Evolutionary conservation across 2,113 vertebrate genomes (phyloP).

Genomic region (Chiloscyllium plagiosum): DNA sequence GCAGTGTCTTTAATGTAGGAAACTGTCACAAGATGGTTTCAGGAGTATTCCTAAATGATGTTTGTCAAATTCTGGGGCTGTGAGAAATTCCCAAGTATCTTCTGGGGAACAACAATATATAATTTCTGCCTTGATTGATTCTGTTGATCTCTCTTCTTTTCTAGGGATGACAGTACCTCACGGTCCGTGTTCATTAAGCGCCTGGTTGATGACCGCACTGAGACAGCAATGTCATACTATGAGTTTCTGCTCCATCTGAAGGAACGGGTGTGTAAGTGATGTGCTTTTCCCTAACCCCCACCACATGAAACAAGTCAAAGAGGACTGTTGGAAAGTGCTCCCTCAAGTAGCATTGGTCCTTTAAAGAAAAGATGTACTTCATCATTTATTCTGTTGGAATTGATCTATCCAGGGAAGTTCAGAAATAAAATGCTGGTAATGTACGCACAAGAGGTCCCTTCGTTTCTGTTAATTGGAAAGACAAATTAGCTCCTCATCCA

Average conservation of each 20-base stretch:
- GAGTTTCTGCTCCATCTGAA: constrained; percentile 39
- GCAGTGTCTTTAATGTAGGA: neutral
- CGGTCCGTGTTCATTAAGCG: constrained; percentile 15
- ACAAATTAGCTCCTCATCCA: neutral
- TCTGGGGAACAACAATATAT: neutral
- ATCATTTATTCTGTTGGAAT: too few species aligned
- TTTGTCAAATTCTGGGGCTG: neutral
- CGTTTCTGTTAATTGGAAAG: neutral
- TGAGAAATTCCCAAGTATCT: neutral
- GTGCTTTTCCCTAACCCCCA: neutral
- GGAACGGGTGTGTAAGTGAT: constrained; percentile 37
- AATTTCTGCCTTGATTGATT: too few species aligned
- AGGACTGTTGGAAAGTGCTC: neutral
- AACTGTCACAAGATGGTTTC: neutral
- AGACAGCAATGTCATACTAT: constrained; percentile 39
- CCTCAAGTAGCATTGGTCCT: neutral
- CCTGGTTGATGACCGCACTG: constrained; percentile 36
- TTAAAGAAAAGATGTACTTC: neutral
- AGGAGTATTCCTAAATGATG: neutral
- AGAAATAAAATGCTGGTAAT: neutral
- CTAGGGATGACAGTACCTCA: constrained; percentile 31
- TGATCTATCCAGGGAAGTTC: neutral
- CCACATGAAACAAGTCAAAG: neutral
- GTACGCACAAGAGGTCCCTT: neutral
- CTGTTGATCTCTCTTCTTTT: neutral